These are phyloP conservation scores for Chaenocephalus aceratus DNA, from an alignment of 2,113 vertebrate species.

Conservation along the genomic window DNA sequence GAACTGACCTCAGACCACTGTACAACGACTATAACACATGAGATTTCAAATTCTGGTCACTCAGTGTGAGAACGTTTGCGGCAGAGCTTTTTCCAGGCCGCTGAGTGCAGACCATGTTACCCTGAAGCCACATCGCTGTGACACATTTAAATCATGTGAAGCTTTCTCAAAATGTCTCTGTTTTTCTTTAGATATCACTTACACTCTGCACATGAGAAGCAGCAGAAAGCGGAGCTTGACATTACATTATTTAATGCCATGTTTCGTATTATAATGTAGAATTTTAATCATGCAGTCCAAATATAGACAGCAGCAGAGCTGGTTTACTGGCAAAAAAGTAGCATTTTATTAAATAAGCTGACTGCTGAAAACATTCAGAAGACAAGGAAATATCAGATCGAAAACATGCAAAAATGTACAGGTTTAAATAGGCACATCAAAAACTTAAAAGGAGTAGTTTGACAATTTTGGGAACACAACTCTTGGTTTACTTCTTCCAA, in stretches of 20 bases:
- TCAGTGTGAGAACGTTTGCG: constrained; percentile 14
- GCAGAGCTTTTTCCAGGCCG: constrained; percentile 35
- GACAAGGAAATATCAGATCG: neutral
- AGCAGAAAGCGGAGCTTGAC: neutral
- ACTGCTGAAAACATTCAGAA: neutral
- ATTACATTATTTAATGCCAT: neutral
- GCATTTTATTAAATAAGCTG: neutral
- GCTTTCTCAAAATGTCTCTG: constrained; percentile 38
- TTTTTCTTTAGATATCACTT: constrained; percentile 18
- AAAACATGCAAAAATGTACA: neutral
- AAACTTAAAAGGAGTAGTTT: neutral
- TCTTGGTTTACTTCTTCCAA: neutral
- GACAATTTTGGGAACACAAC: constrained; percentile 1
- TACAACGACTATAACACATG: constrained; percentile 37
- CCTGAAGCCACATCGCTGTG: constrained; percentile 35
- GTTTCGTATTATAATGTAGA: neutral
- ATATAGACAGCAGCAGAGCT: neutral
- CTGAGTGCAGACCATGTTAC: constrained; percentile 2
- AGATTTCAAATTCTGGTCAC: constrained; percentile 16
- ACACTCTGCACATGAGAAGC: neutral
- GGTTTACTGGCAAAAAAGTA: neutral
- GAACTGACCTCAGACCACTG: constrained; percentile 19
- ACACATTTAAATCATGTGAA: constrained; percentile 55
- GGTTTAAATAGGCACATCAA: neutral
- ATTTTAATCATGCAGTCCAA: too few relatives aligned